These are phyloP conservation scores for Ptychoptera contaminata DNA, from an alignment of 2,888 invertebrate genomes.

Conservation along the genomic window DNA sequence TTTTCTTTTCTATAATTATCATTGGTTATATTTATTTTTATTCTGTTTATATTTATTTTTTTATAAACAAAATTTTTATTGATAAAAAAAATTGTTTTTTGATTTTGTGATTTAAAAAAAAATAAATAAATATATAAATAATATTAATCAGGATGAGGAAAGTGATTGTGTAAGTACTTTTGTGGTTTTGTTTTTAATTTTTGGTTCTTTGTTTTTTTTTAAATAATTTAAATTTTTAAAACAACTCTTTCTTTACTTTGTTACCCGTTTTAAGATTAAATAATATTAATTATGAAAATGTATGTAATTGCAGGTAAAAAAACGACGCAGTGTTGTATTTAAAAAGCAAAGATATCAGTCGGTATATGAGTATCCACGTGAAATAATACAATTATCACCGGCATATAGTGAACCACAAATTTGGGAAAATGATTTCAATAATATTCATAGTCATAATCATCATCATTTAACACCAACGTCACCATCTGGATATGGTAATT, in stretches of 20 bases:
- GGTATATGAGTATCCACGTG: constrained; percentile 70
- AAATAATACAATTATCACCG: constrained; percentile 28
- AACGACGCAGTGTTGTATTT: constrained; percentile 50
- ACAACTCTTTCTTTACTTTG: too few relatives aligned
- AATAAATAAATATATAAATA: too few relatives aligned
- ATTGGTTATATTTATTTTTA: too few relatives aligned
- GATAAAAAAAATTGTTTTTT: background rate
- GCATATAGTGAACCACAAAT: constrained; percentile 13
- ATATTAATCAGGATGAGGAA: constrained; percentile 10
- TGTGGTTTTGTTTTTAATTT: constrained; percentile 1
- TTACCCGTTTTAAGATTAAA: background rate
- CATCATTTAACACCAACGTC: background rate
- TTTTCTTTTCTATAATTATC: background rate
- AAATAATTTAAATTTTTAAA: too few relatives aligned
- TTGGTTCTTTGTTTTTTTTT: background rate
- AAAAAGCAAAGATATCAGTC: constrained; percentile 72
- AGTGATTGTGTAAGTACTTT: constrained; percentile 10
- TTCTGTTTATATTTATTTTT: background rate
- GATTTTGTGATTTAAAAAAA: too few relatives aligned
- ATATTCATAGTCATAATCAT: too few relatives aligned
- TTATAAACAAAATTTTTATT: background rate
- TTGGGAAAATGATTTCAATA: constrained; percentile 6
- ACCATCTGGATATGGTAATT: background rate
- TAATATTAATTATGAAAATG: constrained; percentile 1
- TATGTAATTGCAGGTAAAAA: constrained; percentile 38